These are phyloP conservation scores for Drosophila putrida DNA, from an alignment of 2,888 invertebrate genomes.

Conservation along the genomic window DNA sequence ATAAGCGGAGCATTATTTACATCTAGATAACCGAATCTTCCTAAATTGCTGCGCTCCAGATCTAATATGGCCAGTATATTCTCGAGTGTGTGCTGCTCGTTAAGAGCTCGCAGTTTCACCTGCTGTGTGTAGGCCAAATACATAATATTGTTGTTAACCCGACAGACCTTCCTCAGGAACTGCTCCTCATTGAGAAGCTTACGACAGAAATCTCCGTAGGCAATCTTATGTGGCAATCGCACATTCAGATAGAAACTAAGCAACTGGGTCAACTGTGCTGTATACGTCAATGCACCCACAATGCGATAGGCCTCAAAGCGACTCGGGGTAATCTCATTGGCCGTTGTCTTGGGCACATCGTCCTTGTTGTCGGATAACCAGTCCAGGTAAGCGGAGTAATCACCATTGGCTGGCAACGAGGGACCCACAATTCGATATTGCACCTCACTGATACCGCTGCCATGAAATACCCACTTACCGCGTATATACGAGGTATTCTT, in stretches of 20 bases:
- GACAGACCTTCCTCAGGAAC: slow-evolving; percentile 91
- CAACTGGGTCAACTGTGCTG: slow-evolving; percentile 93
- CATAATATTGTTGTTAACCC: slow-evolving; percentile 92
- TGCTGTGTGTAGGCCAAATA: slow-evolving; percentile 92
- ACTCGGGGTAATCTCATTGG: slow-evolving; percentile 87
- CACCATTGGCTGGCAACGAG: slow-evolving; percentile 92
- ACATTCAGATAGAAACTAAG: slow-evolving; percentile 94
- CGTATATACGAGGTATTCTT: slow-evolving; percentile 92
- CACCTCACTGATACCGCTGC: slow-evolving; percentile 89
- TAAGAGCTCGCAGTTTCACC: slow-evolving; percentile 88
- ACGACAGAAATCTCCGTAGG: slow-evolving; percentile 90
- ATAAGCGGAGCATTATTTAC: slow-evolving; percentile 84
- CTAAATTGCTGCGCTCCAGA: slow-evolving; percentile 89
- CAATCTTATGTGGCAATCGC: slow-evolving; percentile 91
- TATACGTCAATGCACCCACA: slow-evolving; percentile 93
- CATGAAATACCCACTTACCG: slow-evolving; percentile 90
- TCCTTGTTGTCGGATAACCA: slow-evolving; percentile 89
- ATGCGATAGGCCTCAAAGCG: slow-evolving; percentile 90
- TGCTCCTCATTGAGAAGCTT: slow-evolving; percentile 89
- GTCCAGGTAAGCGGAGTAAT: slow-evolving; percentile 91
- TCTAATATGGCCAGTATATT: slow-evolving; percentile 91
- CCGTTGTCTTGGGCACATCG: slow-evolving; percentile 83
- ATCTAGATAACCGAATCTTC: slow-evolving; percentile 89
- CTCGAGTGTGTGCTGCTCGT: slow-evolving; percentile 90
- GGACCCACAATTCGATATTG: slow-evolving; percentile 94